Conservation (phyloP, 2,797 vertebrate species). For the Acrossocheilus fasciatus region DNA sequence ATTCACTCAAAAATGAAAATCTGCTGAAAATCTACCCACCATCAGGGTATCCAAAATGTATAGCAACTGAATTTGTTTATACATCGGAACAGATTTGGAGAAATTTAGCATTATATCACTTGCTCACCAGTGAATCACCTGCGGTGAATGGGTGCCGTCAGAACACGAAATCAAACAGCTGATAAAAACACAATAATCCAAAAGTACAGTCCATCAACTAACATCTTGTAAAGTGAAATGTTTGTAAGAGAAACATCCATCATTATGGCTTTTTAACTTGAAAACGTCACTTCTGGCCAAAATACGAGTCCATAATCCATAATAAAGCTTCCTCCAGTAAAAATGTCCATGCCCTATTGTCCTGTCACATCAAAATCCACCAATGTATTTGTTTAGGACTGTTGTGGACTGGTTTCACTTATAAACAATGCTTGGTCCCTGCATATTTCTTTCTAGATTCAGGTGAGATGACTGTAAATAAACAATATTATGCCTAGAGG, state of each 20-base stretch:
- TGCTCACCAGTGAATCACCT: background rate
- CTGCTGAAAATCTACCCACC: background rate
- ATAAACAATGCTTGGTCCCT: background rate
- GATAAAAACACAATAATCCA: background rate
- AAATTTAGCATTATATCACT: background rate
- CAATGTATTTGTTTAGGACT: background rate
- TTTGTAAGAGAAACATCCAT: background rate
- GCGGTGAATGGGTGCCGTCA: too few relatives aligned
- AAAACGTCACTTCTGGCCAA: too few relatives aligned
- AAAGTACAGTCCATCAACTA: background rate
- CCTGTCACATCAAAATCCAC: background rate
- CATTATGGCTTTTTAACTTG: too few relatives aligned
- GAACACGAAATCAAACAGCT: too few relatives aligned
- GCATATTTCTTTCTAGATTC: background rate
- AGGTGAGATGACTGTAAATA: background rate
- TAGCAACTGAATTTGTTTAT: too few relatives aligned
- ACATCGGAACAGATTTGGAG: background rate
- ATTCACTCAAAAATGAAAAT: background rate
- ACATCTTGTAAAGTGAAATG: background rate
- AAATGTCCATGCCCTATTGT: background rate
- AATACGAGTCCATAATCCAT: background rate
- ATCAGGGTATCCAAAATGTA: background rate
- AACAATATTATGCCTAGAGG: background rate
- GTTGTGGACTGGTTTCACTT: background rate
- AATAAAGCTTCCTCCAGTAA: background rate